These are phyloP conservation scores for Paramormyrops kingsleyae DNA, from an alignment of 2,113 vertebrate genomes.

Conservation along the genomic window DNA sequence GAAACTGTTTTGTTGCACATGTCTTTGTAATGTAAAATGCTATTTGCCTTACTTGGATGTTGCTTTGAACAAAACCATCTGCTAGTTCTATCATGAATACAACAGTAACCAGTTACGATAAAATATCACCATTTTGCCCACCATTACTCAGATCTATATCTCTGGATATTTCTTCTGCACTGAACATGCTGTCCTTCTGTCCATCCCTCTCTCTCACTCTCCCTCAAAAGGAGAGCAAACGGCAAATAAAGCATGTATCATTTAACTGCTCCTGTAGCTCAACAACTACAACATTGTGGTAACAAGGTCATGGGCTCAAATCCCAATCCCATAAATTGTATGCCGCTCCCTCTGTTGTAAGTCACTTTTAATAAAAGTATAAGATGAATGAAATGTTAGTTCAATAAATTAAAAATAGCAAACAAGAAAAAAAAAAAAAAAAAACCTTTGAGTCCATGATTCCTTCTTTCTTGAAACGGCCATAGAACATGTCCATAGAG, in stretches of 20 bases:
- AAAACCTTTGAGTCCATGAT: conserved; percentile 73
- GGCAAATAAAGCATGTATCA: not conserved
- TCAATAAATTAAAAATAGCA: not conserved
- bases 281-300: not conserved
- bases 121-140: no score
- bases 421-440: conserved; percentile 40
- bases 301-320: not conserved
- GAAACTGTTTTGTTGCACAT: no score
- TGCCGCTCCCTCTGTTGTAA: not conserved
- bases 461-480: conserved; percentile 83
- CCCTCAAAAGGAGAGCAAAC: not conserved
- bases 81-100: no score
- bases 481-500: conserved; percentile 96
- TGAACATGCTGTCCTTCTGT: not conserved
- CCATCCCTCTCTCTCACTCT: not conserved
- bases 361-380: not conserved
- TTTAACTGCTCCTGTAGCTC: not conserved
- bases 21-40: no score
- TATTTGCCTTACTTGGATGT: no score
- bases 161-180: no score
- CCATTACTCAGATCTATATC: not conserved
- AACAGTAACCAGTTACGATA: no score
- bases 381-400: not conserved
- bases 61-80: no score
- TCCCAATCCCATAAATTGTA: not conserved